Evolutionary conservation across 1,140 invertebrate species (phyloP), one percentile per base, ranked within the genome.

Genomic region (Pollicipes pollicipes): DNA sequence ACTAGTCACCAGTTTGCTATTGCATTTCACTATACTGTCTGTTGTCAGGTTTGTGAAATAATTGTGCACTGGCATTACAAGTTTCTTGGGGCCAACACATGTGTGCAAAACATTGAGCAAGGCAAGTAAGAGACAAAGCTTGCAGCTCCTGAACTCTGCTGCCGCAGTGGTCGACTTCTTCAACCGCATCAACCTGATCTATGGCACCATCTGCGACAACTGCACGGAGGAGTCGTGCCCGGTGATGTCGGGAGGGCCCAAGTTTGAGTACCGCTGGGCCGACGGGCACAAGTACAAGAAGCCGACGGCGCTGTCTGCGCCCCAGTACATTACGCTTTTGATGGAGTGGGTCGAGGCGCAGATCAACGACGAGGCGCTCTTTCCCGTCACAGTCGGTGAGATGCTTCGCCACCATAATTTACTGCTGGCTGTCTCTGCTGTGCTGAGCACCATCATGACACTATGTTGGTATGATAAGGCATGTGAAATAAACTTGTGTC

Each of bases 281-380:
- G 94, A 97, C 82, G 90, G 74, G 26, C 70, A 66, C 30, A 77
- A 82, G 27, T 95, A 90, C 77, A 95, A 94, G 79, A 95, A 91
- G 78, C 93, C 94, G 13, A 93, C 90, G 31, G 84, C 87, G 68
- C 79, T 97, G 69, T 89, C 93, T 27, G 94, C 94, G 13, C 88
- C 88, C 30, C 86, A 92, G 77, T 97, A 97, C 79, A 88, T 96
- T 71, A 83, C 85, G 72, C 82, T 92, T 66, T 81, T 97, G 28
- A 96, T 97, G 91, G 93, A 97, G 77, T 97, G 94, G 94, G 88
- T 92, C 67, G 94, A 97, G 81, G 78, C 84, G 28, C 91, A 95
- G 81, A 96, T 97, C 73, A 97, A 97, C 79, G 90, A 96, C 81
- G 91, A 95, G 82, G 82, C 82, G 73, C 80, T 93, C 28, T 95